These are phyloP conservation scores for Clanis bilineata DNA, from an alignment of 2,888 invertebrate species.

Conservation along the genomic window DNA sequence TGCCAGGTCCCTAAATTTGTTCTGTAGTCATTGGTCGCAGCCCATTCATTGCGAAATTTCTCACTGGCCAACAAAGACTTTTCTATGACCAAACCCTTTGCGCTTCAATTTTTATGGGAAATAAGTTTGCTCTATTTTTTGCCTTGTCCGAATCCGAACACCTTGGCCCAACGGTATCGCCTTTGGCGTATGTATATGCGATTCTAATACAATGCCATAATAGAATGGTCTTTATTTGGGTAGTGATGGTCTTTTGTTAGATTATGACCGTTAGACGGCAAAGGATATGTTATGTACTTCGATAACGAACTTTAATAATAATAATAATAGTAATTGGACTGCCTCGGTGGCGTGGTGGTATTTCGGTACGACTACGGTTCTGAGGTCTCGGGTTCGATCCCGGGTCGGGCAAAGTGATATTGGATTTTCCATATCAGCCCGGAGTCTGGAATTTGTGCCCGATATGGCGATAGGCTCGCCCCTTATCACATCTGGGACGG, in stretches of 20 bases:
- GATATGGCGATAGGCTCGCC: too few species aligned
- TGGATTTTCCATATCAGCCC: too few species aligned
- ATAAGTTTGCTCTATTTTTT: constrained; percentile 77
- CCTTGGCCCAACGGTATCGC: constrained; percentile 63
- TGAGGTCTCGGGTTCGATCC: too few species aligned
- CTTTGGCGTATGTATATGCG: constrained; percentile 70
- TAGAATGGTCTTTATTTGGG: constrained; percentile 51
- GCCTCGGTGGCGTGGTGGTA: too few species aligned
- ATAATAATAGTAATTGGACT: too few species aligned
- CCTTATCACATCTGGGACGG: too few species aligned
- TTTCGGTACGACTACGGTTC: too few species aligned
- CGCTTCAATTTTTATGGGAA: constrained; percentile 77
- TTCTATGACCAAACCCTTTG: constrained; percentile 69
- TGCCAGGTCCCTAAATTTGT: too few species aligned
- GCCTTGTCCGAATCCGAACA: constrained; percentile 76
- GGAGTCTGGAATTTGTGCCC: too few species aligned
- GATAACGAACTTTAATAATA: too few species aligned
- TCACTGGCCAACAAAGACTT: constrained; percentile 72
- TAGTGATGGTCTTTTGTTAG: constrained; percentile 41
- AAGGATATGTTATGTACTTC: constrained; percentile 21
- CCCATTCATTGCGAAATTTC: constrained; percentile 71
- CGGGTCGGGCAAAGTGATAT: too few species aligned
- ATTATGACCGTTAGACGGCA: constrained; percentile 67
- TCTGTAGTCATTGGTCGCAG: too few species aligned
- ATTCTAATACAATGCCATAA: constrained; percentile 66